Evolutionary conservation across 2,113 vertebrate genomes (phyloP), one percentile per base, ranked within the genome.

Genomic region (Cephalopterus ornatus): DNA sequence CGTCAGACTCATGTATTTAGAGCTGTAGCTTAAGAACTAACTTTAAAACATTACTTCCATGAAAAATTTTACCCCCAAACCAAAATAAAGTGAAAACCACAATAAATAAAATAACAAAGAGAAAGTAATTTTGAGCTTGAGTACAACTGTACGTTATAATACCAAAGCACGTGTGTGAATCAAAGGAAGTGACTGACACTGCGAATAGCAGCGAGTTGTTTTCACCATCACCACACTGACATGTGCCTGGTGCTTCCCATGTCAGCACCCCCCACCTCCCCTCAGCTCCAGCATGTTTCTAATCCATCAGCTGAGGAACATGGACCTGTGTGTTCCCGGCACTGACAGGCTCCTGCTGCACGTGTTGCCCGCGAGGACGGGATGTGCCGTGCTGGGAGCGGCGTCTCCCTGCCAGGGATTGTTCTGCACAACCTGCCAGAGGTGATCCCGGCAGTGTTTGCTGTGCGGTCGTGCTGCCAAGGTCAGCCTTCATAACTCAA

Each of bases 331-430:
- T 5, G 28, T 17, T 49, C 63, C 81, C 41, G 47, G 39, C 8
- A 44, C 10, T 39, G 87, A 10, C 81, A 55, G 58, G 2, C 44
- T 62, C 50, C 46, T 52, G 63, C 73, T 66, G n/a, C 73, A 4
- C 8, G 1, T n/a, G 58, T 26, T 63, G n/a, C 44, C 27, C 41
- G 4, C 0, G 0, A 24, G 0, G 1, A 3, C 16, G 20, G 63
- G 63, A 33, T 35, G 3, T 91, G 61, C 55, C 1, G 5, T 6
- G 62, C 2, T 20, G 0, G 7, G 49, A 75, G 72, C 1, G 7
- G 47, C 28, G 20, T 23, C 32, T 53, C 77, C 65, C 55, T 71
- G 78, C 50, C 88, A 78, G 50, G 58, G 58, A 1, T 28, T 52
- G 55, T 27, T 47, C 71, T 52, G 75, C 71, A 61, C 67, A 61